A percentile compares a stretch with the other conserved stretches of the same genome.
Evolutionary conservation across 2,888 invertebrate species (phyloP).

Genomic region (Leptinotarsa peninsularis): DNA sequence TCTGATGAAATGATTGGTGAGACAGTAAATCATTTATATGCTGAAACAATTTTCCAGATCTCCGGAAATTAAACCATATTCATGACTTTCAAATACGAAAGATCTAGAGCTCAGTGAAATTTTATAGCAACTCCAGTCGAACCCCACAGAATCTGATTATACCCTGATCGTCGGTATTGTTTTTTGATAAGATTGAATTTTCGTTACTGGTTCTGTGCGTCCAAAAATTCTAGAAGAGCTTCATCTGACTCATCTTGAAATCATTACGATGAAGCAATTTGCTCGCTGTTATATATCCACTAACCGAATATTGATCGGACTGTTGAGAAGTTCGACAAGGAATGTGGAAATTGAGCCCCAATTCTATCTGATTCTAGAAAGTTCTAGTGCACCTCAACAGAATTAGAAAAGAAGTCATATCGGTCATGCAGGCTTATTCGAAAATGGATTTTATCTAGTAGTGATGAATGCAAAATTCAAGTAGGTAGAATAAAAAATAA

Average conservation of each 20-base stretch:
- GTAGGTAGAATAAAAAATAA: neutral
- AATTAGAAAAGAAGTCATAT: neutral
- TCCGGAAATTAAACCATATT: neutral
- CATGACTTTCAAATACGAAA: neutral
- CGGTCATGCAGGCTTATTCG: neutral
- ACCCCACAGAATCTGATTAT: neutral
- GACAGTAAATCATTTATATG: neutral
- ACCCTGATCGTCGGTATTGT: neutral
- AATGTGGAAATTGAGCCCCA: neutral
- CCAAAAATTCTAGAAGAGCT: neutral
- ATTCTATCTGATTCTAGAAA: neutral
- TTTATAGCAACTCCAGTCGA: neutral
- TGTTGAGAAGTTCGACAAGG: neutral
- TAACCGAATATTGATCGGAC: neutral
- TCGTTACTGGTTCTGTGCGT: neutral
- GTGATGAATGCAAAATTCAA: neutral
- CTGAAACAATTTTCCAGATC: neutral
- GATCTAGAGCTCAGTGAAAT: neutral
- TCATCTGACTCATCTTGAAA: neutral
- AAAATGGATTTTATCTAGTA: neutral
- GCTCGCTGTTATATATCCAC: neutral
- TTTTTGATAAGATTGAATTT: neutral
- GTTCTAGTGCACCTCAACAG: neutral
- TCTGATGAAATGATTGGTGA: neutral
- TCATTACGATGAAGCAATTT: neutral